These are phyloP conservation scores for Pantherophis vulpinus DNA, from an alignment of 2,797 vertebrate species.

Conservation along the genomic window DNA sequence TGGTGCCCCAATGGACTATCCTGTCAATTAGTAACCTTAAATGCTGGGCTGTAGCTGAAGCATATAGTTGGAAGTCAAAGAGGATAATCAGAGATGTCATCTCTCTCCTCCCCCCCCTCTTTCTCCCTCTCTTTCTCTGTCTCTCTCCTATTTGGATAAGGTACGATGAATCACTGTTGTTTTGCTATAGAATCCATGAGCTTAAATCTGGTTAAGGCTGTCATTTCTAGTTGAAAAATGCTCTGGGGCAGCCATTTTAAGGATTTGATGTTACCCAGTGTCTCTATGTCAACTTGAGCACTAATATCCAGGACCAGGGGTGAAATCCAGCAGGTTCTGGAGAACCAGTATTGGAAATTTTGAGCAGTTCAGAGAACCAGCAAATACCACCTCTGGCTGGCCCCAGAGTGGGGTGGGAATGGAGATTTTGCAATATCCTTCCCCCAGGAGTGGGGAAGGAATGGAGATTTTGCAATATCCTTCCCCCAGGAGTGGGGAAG, in stretches of 20 bases:
- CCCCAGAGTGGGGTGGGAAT: no score
- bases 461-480: no score
- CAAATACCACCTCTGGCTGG: no score
- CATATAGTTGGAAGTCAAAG: not conserved
- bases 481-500: no score
- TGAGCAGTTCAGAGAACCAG: no score
- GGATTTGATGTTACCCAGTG: not conserved
- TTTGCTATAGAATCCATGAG: not conserved
- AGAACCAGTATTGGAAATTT: no score
- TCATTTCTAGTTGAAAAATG: not conserved
- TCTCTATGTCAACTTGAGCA: not conserved
- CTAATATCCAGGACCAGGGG: not conserved
- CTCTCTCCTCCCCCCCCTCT: not conserved
- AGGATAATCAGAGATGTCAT: not conserved
- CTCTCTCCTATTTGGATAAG: not conserved
- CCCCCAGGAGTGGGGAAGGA: no score
- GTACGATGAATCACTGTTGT: not conserved
- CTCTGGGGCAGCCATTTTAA: not conserved
- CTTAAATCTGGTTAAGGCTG: not conserved
- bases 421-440: no score
- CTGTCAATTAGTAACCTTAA: not conserved
- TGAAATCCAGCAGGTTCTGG: no score
- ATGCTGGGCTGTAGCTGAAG: not conserved
- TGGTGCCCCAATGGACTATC: not conserved
- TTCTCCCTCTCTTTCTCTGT: accelerated